Base-by-base conservation (phyloP, 2,113 vertebrate species). In the Scartelaos histophorus region DNA sequence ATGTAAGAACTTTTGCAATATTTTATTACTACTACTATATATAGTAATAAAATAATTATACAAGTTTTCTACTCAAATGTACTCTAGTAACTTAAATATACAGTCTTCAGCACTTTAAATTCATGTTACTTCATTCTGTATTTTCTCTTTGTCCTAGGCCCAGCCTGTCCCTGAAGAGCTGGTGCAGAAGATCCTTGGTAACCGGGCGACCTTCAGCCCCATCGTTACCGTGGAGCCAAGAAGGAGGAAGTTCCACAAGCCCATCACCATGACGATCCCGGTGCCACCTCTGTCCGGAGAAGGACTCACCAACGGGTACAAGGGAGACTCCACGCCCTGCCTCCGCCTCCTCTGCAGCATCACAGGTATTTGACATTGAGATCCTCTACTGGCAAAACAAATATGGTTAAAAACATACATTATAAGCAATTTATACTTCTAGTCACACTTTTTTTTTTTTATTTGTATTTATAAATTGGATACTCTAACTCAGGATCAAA, bases 241-340 rank as follows among this genome's bases (percentile, higher is more conserved):
- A 49, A 95, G 98, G 70, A 95, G 98, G 81, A 99, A 99, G 92
- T 99, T 99, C 85, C 98, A 99, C 90, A 99, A 98, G 70, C 98
- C 98, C 2, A 99, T 99, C 91, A 99, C 98, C 17, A 99, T 99
- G 98, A 99, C 96, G 24, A 98, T 99, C 86, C 98, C 97, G 0
- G 94, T 99, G 76, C 98, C 98, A 0, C 96, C 96, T 0, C 94
- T 96, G 0, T 98, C 98, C 0, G 97, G 96, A 81, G 96, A 98
- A 92, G 96, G 97, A 5, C 85, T 92, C 21, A 86, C 80, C 67
- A 94, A 94, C 2, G 96, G 96, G 54, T 97, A 97, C 90, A 96
- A 96, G 90, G 97, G 96, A 68, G 97, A 99, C 72, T 91, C 80
- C 0, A 97, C 95, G 0, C 98, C 97, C 58, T 97, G 95, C 78